Percentiles rank a stretch among this genome's conserved stretches.
Evolutionary conservation across 2,113 vertebrate genomes (phyloP).

Genomic region (Muscicapa adusta): DNA sequence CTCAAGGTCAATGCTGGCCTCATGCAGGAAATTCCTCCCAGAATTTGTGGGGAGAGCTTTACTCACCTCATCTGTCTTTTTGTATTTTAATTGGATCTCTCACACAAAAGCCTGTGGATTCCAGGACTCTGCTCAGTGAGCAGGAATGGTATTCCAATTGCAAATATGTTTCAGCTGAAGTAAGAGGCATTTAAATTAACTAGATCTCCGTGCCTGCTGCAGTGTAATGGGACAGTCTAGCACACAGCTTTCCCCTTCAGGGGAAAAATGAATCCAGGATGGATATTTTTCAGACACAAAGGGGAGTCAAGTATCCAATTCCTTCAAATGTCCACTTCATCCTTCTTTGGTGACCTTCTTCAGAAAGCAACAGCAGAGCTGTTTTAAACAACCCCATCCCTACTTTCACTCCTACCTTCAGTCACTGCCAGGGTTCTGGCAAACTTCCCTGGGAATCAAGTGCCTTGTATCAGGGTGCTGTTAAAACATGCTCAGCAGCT

Average conservation of each 20-base stretch:
- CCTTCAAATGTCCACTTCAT: not conserved
- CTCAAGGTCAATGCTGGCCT: conserved; percentile 40
- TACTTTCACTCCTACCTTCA: not conserved
- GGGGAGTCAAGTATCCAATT: not conserved
- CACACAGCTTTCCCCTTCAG: not conserved
- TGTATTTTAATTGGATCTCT: conserved; percentile 29
- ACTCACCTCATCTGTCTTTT: not conserved
- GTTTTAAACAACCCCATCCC: not conserved
- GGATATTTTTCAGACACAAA: not conserved
- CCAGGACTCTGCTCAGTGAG: conserved; percentile 3
- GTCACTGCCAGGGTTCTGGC: not conserved
- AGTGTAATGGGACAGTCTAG: not conserved
- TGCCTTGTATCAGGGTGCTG: not conserved
- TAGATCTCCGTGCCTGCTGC: not conserved
- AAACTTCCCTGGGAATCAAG: not conserved
- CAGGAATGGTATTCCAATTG: conserved; percentile 1
- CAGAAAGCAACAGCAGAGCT: not conserved
- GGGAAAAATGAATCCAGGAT: not conserved
- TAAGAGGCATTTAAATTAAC: conserved; percentile 42
- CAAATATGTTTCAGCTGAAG: conserved; percentile 20
- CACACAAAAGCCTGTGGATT: conserved; percentile 21
- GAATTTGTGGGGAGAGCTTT: not conserved
- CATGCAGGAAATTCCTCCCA: not conserved
- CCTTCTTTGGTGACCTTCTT: not conserved
- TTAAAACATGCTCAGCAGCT: not conserved